phyloP scores from a whole-genome alignment of 2,888 invertebrate genomes.

The Zootermopsis nevadensis region DNA sequence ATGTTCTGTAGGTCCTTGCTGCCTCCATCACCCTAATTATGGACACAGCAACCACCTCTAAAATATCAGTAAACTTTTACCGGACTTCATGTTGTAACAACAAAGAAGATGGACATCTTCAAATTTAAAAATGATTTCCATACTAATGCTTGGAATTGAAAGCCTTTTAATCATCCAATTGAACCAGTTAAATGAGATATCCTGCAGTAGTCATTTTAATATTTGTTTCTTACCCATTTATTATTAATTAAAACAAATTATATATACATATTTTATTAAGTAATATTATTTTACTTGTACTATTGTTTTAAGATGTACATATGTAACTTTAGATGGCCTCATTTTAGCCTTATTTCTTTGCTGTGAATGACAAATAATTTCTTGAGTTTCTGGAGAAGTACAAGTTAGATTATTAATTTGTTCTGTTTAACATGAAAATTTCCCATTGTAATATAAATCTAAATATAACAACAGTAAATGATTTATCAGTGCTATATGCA shows the following conservation, averaged over 20 bases:
- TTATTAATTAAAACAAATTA: constrained; percentile 14
- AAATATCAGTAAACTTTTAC: no score
- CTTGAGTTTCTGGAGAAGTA: constrained; percentile 46
- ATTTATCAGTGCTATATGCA: constrained; percentile 15
- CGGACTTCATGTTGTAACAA: no score
- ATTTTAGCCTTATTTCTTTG: constrained; percentile 44
- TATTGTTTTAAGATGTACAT: constrained; percentile 29
- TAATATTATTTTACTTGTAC: constrained; percentile 26
- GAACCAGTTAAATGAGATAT: constrained; percentile 9
- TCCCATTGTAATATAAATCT: constrained; percentile 26
- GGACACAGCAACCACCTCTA: no score
- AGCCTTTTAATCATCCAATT: constrained; percentile 14
- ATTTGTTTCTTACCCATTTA: constrained; percentile 9
- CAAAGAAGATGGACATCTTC: no score
- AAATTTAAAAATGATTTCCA: no score
- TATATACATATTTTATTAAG: background rate
- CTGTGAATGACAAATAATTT: constrained; percentile 48
- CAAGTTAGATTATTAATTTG: constrained; percentile 42
- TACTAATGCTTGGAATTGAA: background rate
- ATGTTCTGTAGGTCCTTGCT: no score
- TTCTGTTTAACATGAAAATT: constrained; percentile 32
- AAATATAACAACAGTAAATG: background rate
- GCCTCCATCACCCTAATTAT: no score
- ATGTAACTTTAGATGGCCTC: constrained; percentile 32
- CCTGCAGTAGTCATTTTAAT: constrained; percentile 27